These are phyloP conservation scores for Cyclophora albipunctata DNA, from an alignment of 2,888 invertebrate genomes.

Conservation along the genomic window DNA sequence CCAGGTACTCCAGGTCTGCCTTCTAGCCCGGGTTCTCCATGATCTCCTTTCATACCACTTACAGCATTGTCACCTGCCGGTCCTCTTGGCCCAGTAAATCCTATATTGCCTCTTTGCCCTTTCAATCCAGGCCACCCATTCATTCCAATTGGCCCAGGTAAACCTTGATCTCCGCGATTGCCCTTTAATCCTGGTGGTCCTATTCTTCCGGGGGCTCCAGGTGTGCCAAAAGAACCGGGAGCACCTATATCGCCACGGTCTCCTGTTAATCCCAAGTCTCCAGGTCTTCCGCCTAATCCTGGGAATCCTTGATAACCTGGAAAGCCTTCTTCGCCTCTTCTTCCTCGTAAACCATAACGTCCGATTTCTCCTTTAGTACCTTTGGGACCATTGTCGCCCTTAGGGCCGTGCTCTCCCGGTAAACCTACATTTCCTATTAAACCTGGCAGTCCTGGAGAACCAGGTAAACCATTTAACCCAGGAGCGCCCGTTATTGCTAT, in stretches of 20 bases:
- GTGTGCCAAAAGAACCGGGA: conserved; percentile 54
- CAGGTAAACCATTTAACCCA: conserved; percentile 82
- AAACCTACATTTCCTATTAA: conserved; percentile 72
- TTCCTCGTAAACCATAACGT: conserved; percentile 45
- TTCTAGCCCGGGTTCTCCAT: conserved; percentile 52
- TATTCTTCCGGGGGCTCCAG: conserved; percentile 65
- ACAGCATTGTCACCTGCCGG: conserved; percentile 76
- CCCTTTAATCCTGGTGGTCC: conserved; percentile 45
- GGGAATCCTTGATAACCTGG: conserved; percentile 60
- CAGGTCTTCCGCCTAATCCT: conserved; percentile 47
- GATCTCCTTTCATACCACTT: conserved; percentile 78
- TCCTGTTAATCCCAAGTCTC: conserved; percentile 66
- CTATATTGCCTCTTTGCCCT: conserved; percentile 70
- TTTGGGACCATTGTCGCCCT: conserved; percentile 57
- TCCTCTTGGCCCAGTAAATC: conserved; percentile 74
- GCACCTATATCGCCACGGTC: conserved; percentile 86
- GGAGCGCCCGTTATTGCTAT: conserved; percentile 75
- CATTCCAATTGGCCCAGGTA: conserved; percentile 32
- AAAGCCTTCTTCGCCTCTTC: conserved; percentile 47
- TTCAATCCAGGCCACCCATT: conserved; percentile 48
- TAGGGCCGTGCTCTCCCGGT: conserved; percentile 53
- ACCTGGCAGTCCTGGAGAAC: conserved; percentile 81
- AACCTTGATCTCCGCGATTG: conserved; percentile 33
- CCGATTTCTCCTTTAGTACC: conserved; percentile 77
- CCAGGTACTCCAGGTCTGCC: conserved; percentile 71